Base-by-base conservation (phyloP, 2,113 vertebrate species). In the Daubentonia madagascariensis region DNA sequence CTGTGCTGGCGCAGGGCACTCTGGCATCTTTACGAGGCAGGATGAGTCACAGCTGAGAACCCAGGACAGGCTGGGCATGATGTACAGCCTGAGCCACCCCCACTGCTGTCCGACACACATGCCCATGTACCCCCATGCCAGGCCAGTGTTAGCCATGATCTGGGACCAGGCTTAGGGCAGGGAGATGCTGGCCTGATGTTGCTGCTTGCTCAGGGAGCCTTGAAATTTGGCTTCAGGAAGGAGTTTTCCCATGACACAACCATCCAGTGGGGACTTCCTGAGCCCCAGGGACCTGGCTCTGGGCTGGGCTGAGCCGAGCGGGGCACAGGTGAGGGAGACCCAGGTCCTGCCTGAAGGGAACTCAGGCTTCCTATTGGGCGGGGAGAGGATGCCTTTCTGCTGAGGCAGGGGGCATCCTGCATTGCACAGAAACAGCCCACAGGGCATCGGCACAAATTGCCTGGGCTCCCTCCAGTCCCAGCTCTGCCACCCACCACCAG, bases 11-110 rank as follows among this genome's bases (percentile, higher is more conserved):
- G 8, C 30, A 1, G 35, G 78, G 61, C 50, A 22, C 0, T 8
- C 40, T 25, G 87, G 95, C 92, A 57, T 97, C 72, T 97, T 96
- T 89, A 96, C 0, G 94, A 95, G 93, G 87, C 20, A 0, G 63
- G 37, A 73, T 9, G 80, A 5, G 68, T 35, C 78, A 32, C 8
- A 0, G 43, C 96, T n/a, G 85, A 23, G 57, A 32, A 3, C n/a
- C 30, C 0, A 3, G 80, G 50, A 59, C 11, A 1, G 91, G 65
- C 59, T 3, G 18, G n/a, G 57, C 1, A 2, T 90, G 89, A 84
- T 70, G 91, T 92, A 63, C 22, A 1, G 89, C 85, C 30, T 0
- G 2, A 2, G 20, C 45, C 0, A 1, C 20, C 67, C 17, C 72
- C 3, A 4, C 45, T 8, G 14, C 23, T 1, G 5, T 22, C 30